Percentiles rank a stretch among this genome's conserved stretches.
Conservation (phyloP, 2,888 invertebrate species). For the Cosmorhoe ocellata region DNA sequence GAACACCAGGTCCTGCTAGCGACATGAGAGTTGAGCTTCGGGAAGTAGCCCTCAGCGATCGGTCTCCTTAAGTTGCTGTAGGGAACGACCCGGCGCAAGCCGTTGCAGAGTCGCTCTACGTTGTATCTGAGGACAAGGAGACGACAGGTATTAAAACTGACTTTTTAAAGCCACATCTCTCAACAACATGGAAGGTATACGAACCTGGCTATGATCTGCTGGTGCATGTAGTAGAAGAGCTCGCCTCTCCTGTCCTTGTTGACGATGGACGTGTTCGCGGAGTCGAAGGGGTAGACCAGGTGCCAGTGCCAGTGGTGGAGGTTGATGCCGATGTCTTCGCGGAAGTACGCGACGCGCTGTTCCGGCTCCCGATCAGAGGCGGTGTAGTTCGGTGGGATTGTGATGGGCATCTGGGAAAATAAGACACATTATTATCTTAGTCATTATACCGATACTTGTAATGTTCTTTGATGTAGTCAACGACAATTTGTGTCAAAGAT, state of each 20-base stretch:
- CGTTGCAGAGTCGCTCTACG: slow-evolving; percentile 88
- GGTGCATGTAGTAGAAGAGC: slow-evolving; percentile 91
- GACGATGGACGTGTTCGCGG: slow-evolving; percentile 82
- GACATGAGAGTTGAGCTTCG: slow-evolving; percentile 90
- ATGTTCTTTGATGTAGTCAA: no score
- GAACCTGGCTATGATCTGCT: slow-evolving; percentile 85
- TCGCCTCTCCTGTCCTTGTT: slow-evolving; percentile 89
- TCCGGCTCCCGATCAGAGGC: slow-evolving; percentile 89
- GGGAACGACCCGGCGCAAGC: slow-evolving; percentile 83
- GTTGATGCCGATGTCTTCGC: slow-evolving; percentile 93
- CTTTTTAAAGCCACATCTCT: no score
- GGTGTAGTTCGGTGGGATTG: slow-evolving; percentile 88
- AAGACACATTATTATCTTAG: no score
- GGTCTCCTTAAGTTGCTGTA: slow-evolving; percentile 86
- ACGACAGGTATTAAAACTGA: no score
- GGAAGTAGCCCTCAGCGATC: slow-evolving; percentile 91
- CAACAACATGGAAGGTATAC: no score
- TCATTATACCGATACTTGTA: no score
- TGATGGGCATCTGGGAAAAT: slow-evolving; percentile 81
- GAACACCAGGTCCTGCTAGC: slow-evolving; percentile 90
- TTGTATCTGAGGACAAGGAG: slow-evolving; percentile 83
- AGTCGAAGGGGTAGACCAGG: slow-evolving; percentile 91
- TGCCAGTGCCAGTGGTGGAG: slow-evolving; percentile 97
- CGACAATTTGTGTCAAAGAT: no score
- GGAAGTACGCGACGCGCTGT: slow-evolving; percentile 91